These are phyloP conservation scores for Tigriopus japonicus DNA, from an alignment of 1,140 invertebrate genomes.

Conservation along the genomic window DNA sequence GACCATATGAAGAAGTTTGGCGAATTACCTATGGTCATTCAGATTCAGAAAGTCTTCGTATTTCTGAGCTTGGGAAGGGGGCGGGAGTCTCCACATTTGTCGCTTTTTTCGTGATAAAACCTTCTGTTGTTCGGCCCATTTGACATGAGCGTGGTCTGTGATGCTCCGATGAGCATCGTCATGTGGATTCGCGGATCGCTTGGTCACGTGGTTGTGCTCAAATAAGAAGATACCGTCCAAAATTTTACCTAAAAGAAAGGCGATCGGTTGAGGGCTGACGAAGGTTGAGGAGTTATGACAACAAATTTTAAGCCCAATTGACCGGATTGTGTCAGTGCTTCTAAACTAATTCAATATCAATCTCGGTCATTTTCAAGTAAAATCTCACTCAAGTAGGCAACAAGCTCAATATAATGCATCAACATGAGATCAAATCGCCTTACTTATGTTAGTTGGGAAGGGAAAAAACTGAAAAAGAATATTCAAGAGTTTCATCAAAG, in stretches of 20 bases:
- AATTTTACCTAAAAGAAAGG: background rate
- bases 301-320: too few relatives aligned
- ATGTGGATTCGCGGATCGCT: background rate
- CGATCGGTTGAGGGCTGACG: too few relatives aligned
- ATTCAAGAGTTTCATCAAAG: too few relatives aligned
- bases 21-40: background rate
- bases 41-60: background rate
- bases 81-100: background rate
- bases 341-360: too few relatives aligned
- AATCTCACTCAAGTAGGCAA: too few relatives aligned
- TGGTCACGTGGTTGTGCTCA: background rate
- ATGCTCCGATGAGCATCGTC: background rate
- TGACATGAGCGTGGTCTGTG: background rate
- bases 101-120: background rate
- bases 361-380: too few relatives aligned
- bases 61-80: background rate
- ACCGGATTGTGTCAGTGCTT: too few relatives aligned
- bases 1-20: background rate
- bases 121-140: background rate
- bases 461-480: too few relatives aligned
- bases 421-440: too few relatives aligned
- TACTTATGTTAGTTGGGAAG: too few relatives aligned
- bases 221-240: background rate
- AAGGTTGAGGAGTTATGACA: too few relatives aligned
- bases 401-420: too few relatives aligned